These are phyloP conservation scores for Stylophora pistillata DNA, from an alignment of 64 coral and sea anemone genomes.

Conservation along the genomic window DNA sequence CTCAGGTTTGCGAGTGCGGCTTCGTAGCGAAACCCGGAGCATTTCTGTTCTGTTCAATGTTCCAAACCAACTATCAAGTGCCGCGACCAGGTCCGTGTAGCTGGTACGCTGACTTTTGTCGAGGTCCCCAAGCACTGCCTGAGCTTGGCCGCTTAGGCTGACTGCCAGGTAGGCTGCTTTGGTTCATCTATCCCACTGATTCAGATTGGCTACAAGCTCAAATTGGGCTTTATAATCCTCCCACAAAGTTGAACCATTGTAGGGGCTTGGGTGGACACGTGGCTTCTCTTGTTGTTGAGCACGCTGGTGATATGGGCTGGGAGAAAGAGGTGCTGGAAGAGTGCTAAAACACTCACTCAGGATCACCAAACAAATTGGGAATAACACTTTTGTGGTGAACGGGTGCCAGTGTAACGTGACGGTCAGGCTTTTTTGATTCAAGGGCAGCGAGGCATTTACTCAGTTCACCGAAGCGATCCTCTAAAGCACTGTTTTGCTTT, in stretches of 20 bases:
- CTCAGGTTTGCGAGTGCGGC: neutral
- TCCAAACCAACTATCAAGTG: conserved; percentile 11
- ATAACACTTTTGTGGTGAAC: neutral
- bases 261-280: neutral
- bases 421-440: no score
- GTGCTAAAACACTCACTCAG: neutral
- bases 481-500: conserved; percentile 2
- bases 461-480: neutral
- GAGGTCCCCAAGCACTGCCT: conserved; percentile 43
- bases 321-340: neutral
- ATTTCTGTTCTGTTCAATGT: conserved; percentile 33
- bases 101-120: neutral
- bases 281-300: neutral
- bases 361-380: neutral
- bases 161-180: conserved; percentile 38
- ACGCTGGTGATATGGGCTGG: neutral
- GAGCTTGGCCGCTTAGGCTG: conserved; percentile 9
- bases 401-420: no score
- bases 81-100: neutral
- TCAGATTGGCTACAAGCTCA: conserved; percentile 34
- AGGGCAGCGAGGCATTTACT: no score
- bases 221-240: conserved; percentile 55
- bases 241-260: conserved; percentile 5
- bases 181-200: neutral
- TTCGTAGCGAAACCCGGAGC: neutral